A percentile compares a stretch with the other conserved stretches of the same genome.
phyloP scores from a whole-genome alignment of 2,888 invertebrate species.

The Dicyrtomina minuta region DNA sequence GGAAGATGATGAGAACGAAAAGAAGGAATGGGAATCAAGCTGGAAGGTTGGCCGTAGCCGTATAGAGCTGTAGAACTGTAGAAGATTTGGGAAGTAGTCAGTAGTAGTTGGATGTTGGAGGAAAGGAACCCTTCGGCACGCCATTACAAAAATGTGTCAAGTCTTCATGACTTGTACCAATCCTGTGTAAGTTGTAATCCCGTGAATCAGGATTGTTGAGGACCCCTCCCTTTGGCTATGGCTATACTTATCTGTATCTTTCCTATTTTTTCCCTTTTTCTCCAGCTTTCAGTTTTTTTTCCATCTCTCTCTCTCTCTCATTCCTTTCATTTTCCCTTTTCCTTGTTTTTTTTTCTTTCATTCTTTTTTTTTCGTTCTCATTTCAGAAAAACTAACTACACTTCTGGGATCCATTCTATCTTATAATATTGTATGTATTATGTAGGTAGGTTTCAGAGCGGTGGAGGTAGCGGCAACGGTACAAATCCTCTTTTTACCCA shows the following conservation, averaged over 20 bases:
- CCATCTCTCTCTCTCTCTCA: background rate
- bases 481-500: background rate
- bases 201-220: constrained; percentile 3
- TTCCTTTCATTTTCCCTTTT: constrained; percentile 2
- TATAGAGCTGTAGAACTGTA: background rate
- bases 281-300: too few species aligned
- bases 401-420: constrained; percentile 25
- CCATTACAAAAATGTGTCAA: constrained; percentile 42
- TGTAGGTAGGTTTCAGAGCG: background rate
- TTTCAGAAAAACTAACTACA: constrained; percentile 25
- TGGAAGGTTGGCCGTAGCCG: background rate
- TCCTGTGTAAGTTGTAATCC: constrained; percentile 20
- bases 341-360: background rate
- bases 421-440: constrained; percentile 23
- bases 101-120: constrained; percentile 13
- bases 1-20: too few species aligned
- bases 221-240: constrained; percentile 9
- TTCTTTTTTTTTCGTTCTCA: constrained; percentile 16
- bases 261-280: constrained; percentile 13
- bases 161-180: constrained; percentile 39
- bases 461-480: background rate
- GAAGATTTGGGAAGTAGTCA: background rate
- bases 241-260: too few species aligned
- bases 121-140: constrained; percentile 35
- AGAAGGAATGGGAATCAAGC: background rate